phyloP scores from a whole-genome alignment of 2,113 vertebrate genomes.

The Micromys minutus region DNA sequence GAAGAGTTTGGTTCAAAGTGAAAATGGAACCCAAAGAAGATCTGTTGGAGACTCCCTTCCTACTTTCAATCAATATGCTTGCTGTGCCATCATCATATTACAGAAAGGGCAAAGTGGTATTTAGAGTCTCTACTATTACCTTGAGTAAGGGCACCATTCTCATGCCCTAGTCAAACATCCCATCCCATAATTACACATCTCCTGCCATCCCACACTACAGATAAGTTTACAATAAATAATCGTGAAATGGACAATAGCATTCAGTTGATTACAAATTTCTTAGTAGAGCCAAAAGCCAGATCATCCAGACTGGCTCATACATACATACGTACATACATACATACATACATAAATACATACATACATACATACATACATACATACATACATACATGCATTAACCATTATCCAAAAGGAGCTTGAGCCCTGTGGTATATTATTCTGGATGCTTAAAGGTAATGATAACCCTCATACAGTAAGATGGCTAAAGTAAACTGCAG shows the following conservation, averaged over 20 bases:
- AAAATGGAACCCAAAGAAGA: background rate
- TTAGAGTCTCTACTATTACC: background rate
- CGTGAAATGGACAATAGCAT: background rate
- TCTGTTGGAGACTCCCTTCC: background rate
- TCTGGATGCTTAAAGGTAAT: background rate
- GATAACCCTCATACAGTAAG: background rate
- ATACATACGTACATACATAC: too few species aligned
- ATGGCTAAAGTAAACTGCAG: background rate
- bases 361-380: too few species aligned
- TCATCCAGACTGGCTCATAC: background rate
- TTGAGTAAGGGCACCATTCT: background rate
- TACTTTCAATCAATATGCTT: background rate
- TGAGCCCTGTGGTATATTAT: background rate
- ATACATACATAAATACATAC: too few species aligned
- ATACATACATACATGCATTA: too few species aligned
- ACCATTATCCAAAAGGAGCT: background rate
- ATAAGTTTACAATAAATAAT: background rate
- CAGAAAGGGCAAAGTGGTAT: background rate
- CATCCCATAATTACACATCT: background rate
- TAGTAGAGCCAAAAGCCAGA: background rate
- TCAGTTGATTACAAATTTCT: background rate
- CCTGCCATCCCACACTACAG: background rate
- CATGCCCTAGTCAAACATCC: background rate
- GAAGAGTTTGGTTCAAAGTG: background rate
- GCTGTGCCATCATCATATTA: background rate